These are phyloP conservation scores for Drosophila aldrichi DNA, from an alignment of 2,888 invertebrate genomes.

Conservation along the genomic window DNA sequence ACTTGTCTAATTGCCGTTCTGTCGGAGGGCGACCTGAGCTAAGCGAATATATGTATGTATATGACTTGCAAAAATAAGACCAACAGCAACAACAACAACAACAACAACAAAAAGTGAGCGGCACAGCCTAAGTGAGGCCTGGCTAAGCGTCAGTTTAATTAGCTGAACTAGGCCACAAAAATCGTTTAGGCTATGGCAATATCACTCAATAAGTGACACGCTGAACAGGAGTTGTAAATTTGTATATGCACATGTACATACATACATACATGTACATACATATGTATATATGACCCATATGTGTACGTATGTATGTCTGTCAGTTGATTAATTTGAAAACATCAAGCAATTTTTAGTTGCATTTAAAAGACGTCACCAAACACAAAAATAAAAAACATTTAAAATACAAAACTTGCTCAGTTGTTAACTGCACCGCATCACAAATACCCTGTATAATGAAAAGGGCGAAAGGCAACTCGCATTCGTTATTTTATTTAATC, in stretches of 20 bases:
- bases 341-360: conserved; percentile 2
- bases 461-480: no score
- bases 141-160: not conserved
- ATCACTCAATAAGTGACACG: not conserved
- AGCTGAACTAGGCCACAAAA: not conserved
- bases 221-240: not conserved
- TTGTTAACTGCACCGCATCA: not conserved
- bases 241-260: not conserved
- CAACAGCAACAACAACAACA: not conserved
- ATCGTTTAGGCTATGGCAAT: not conserved
- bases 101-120: not conserved
- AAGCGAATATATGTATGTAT: not conserved
- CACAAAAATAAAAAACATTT: not conserved
- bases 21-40: not conserved
- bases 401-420: not conserved
- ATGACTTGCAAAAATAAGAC: conserved; percentile 2
- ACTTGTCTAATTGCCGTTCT: conserved; percentile 1
- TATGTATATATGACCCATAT: not conserved
- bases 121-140: not conserved
- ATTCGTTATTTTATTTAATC: no score
- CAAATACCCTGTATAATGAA: not conserved
- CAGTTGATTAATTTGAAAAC: conserved; percentile 23
- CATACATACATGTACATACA: not conserved
- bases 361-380: conserved; percentile 6
- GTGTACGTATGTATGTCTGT: not conserved